These are phyloP conservation scores for Hippocampus zosterae DNA, from an alignment of 2,113 vertebrate genomes.

Conservation along the genomic window DNA sequence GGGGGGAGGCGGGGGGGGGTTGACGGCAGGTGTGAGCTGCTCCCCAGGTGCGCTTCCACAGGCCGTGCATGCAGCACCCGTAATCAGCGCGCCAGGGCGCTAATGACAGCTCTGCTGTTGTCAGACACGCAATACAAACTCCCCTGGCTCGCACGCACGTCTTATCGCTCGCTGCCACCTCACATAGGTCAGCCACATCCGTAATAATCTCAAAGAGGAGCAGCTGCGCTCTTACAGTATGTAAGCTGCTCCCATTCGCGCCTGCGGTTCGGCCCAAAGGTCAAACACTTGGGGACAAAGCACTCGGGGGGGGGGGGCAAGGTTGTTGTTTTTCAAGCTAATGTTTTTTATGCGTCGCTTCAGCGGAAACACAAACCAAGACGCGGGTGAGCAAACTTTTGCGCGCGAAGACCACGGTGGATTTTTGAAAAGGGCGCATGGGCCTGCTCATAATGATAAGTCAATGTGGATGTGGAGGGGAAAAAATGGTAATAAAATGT, in stretches of 20 bases:
- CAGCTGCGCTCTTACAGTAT: conserved; percentile 9
- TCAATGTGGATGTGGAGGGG: no score
- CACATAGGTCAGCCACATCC: conserved; percentile 26
- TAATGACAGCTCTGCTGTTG: conserved; percentile 63
- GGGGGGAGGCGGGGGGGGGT: neutral
- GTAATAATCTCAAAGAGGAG: neutral
- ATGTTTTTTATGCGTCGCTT: neutral
- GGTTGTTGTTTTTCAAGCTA: neutral
- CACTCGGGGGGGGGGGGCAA: neutral
- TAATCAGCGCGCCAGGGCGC: conserved; percentile 51
- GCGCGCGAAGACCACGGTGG: no score
- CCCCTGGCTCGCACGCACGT: conserved; percentile 39
- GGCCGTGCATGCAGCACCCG: conserved; percentile 56
- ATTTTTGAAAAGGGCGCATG: neutral
- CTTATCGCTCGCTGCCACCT: conserved; percentile 28
- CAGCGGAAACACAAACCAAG: neutral
- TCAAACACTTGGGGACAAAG: conserved; percentile 1
- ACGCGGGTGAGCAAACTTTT: neutral
- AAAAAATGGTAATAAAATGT: no score
- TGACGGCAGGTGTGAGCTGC: conserved; percentile 61
- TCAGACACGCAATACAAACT: conserved; percentile 25
- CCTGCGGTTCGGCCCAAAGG: neutral
- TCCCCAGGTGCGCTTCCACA: conserved; percentile 65
- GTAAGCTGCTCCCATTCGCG: neutral
- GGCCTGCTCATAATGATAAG: neutral